These are phyloP conservation scores for Solea senegalensis DNA, from an alignment of 2,113 vertebrate genomes.

Conservation along the genomic window DNA sequence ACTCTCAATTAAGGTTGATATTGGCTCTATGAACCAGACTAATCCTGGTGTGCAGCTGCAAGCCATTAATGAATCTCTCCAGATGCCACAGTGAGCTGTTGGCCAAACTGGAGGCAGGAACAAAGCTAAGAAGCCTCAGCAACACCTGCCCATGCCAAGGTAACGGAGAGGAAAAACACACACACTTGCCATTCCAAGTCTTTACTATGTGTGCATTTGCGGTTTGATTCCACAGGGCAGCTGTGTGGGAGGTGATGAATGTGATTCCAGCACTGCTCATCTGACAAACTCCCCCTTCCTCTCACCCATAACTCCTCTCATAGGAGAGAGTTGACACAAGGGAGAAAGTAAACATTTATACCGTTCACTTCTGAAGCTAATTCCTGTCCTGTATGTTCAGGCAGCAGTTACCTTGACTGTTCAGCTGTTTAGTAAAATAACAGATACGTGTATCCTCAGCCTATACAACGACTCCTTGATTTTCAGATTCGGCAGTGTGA, in stretches of 20 bases:
- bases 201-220: conserved; percentile 52
- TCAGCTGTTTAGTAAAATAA: neutral
- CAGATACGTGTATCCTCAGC: neutral
- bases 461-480: neutral
- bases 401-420: neutral
- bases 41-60: conserved; percentile 34
- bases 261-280: conserved; percentile 46
- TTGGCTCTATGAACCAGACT: neutral
- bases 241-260: conserved; percentile 80
- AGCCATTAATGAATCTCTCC: conserved; percentile 71
- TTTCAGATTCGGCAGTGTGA: neutral
- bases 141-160: conserved; percentile 68
- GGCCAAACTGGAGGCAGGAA: conserved; percentile 64
- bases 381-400: neutral
- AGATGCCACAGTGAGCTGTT: conserved; percentile 65
- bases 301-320: conserved; percentile 35
- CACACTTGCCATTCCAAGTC: conserved; percentile 35
- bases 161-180: conserved; percentile 27
- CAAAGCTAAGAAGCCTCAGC: conserved; percentile 46
- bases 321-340: conserved; percentile 24
- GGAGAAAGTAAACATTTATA: neutral
- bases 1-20: conserved; percentile 14
- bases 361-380: neutral
- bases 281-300: conserved; percentile 39
- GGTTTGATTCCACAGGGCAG: conserved; percentile 65